A percentile compares a stretch with the other conserved stretches of the same genome.
These are phyloP conservation scores for Zaprionus inermis DNA, from an alignment of 1,140 invertebrate genomes.

Conservation along the genomic window DNA sequence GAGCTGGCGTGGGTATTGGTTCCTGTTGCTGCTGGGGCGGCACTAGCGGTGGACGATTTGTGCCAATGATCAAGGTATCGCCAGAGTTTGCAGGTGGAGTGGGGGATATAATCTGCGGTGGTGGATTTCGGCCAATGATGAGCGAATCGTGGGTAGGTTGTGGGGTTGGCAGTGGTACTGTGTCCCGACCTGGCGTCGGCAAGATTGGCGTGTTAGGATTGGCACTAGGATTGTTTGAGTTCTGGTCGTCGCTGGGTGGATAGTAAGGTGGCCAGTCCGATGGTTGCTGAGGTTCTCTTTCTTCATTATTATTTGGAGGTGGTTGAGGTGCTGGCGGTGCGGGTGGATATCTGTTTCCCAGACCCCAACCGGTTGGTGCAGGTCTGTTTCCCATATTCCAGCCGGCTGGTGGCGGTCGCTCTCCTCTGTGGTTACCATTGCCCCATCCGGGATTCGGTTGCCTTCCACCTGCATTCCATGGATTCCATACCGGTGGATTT, in stretches of 20 bases:
- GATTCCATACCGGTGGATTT: neutral
- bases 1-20: neutral
- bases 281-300: neutral
- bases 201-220: neutral
- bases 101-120: conserved; percentile 5
- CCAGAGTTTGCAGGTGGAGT: conserved; percentile 13
- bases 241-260: neutral
- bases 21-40: neutral
- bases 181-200: neutral
- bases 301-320: neutral
- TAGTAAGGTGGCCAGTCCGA: neutral
- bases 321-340: neutral
- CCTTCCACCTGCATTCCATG: neutral
- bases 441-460: conserved; percentile 16
- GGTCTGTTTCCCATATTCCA: conserved; percentile 9
- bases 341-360: neutral
- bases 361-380: neutral
- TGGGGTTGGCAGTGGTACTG: neutral
- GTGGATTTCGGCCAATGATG: conserved; percentile 4
- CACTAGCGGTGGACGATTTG: conserved; percentile 25
- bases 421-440: conserved; percentile 14
- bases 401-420: neutral
- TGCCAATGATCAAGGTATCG: conserved; percentile 34
- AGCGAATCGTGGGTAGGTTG: neutral
- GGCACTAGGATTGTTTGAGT: conserved; percentile 6